phyloP scores from a whole-genome alignment of 1,140 invertebrate species.

The Achatina immaculata region DNA sequence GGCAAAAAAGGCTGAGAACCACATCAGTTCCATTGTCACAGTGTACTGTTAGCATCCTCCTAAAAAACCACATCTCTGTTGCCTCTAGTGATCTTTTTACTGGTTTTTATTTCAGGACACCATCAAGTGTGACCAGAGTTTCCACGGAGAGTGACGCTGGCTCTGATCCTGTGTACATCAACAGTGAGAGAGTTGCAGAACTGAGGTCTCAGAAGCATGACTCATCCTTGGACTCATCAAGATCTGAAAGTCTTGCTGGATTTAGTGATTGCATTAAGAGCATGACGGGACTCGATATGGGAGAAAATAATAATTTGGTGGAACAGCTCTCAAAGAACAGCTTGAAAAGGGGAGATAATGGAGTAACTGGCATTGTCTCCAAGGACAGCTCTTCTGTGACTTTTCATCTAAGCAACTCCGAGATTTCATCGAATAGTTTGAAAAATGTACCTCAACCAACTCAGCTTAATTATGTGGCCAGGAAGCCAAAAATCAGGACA shows the following conservation, averaged over 20 bases:
- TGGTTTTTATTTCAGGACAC: constrained; percentile 29
- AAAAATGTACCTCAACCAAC: constrained; percentile 35
- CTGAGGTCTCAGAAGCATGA: neutral
- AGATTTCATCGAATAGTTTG: constrained; percentile 31
- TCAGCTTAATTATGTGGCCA: constrained; percentile 4
- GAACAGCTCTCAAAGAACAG: constrained; percentile 10
- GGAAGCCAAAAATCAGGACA: constrained; percentile 53
- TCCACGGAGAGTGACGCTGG: constrained; percentile 11
- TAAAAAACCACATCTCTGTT: too few species aligned
- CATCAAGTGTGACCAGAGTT: constrained; percentile 30
- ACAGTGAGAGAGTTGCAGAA: constrained; percentile 13
- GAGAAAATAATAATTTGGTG: neutral
- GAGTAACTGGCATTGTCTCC: neutral
- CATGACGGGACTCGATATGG: neutral
- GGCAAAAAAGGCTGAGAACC: too few species aligned
- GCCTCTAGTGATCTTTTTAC: too few species aligned
- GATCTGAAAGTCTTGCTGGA: neutral
- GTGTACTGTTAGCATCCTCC: too few species aligned
- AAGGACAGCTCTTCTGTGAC: constrained; percentile 18
- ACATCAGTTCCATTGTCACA: too few species aligned
- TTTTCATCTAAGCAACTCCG: constrained; percentile 37
- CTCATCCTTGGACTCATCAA: neutral
- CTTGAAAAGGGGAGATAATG: neutral
- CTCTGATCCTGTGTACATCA: constrained; percentile 20
- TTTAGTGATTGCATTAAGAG: neutral